phyloP scores from a whole-genome alignment of 1,140 invertebrate species.

The Cryptotermes secundus region DNA sequence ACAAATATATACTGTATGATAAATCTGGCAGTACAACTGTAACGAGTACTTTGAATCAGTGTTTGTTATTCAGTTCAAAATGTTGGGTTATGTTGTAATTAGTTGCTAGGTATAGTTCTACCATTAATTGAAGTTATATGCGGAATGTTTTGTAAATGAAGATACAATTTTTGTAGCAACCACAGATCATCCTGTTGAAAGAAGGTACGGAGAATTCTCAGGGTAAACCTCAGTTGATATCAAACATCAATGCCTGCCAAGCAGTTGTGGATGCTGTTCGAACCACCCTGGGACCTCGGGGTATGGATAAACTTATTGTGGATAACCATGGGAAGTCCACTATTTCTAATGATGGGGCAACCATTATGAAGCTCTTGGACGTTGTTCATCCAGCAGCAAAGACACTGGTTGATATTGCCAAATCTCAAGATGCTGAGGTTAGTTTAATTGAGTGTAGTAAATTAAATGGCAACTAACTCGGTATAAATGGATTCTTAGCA shows the following conservation, averaged over 20 bases:
- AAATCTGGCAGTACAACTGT: no score
- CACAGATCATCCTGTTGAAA: conserved; percentile 95
- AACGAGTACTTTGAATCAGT: no score
- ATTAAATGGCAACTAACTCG: no score
- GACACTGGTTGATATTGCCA: conserved; percentile 97
- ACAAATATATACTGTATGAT: no score
- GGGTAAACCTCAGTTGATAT: conserved; percentile 93
- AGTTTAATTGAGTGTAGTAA: conserved; percentile 40
- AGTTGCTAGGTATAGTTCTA: no score
- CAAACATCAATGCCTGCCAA: conserved; percentile 99
- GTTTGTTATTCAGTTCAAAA: no score
- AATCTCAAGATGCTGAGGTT: conserved; percentile 98
- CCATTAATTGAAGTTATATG: no score
- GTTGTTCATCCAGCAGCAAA: conserved; percentile 98
- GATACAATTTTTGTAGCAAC: conserved; percentile 72
- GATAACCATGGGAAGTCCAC: conserved; percentile 85
- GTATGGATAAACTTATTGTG: conserved; percentile 99
- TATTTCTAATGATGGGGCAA: conserved; percentile 99
- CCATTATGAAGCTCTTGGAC: conserved; percentile 96
- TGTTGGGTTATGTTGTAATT: no score
- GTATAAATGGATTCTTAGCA: neutral
- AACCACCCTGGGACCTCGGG: conserved; percentile 96
- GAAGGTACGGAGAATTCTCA: conserved; percentile 97
- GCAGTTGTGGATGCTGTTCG: conserved; percentile 92
- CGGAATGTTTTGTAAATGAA: no score